phyloP scores from a whole-genome alignment of 2,888 invertebrate species.

The Caenorhabditis japonica region DNA sequence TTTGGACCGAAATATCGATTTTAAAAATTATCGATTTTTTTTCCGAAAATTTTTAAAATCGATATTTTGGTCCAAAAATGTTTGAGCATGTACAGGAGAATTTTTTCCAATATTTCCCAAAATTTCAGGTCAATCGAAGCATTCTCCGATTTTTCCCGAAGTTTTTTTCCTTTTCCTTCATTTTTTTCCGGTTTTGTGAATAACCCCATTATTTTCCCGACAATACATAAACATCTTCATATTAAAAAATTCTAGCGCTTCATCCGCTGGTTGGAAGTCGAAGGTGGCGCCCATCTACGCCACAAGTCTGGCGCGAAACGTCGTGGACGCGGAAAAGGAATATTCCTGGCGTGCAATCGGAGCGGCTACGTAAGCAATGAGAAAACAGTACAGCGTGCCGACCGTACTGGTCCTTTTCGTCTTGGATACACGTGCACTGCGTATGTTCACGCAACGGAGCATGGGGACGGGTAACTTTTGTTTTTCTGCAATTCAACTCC shows the following conservation, averaged over 20 bases:
- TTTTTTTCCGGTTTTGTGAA: too few species aligned
- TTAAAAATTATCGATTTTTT: too few species aligned
- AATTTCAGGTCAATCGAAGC: too few species aligned
- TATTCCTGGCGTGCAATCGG: conserved; percentile 65
- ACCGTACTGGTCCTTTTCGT: conserved; percentile 61
- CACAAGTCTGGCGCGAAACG: conserved; percentile 65
- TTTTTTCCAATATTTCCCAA: too few species aligned
- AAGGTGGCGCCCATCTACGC: conserved; percentile 68
- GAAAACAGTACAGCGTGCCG: conserved; percentile 1
- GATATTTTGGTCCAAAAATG: too few species aligned
- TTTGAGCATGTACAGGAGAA: too few species aligned
- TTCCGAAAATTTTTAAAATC: not conserved
- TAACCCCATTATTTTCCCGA: too few species aligned
- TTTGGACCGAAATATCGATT: too few species aligned
- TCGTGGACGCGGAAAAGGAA: conserved; percentile 59
- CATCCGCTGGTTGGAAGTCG: conserved; percentile 61
- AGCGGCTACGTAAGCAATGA: conserved; percentile 52
- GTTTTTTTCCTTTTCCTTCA: too few species aligned
- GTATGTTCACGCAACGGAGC: conserved; percentile 63
- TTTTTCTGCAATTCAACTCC: not conserved
- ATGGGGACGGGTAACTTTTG: conserved; percentile 56
- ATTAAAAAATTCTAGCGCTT: conserved; percentile 51
- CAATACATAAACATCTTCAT: not conserved
- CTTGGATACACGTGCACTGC: conserved; percentile 65
- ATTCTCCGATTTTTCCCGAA: too few species aligned